A percentile compares a stretch with the other conserved stretches of the same genome.
Evolutionary conservation across 1,140 invertebrate genomes (phyloP).

Genomic region (Leptinotarsa defecta): DNA sequence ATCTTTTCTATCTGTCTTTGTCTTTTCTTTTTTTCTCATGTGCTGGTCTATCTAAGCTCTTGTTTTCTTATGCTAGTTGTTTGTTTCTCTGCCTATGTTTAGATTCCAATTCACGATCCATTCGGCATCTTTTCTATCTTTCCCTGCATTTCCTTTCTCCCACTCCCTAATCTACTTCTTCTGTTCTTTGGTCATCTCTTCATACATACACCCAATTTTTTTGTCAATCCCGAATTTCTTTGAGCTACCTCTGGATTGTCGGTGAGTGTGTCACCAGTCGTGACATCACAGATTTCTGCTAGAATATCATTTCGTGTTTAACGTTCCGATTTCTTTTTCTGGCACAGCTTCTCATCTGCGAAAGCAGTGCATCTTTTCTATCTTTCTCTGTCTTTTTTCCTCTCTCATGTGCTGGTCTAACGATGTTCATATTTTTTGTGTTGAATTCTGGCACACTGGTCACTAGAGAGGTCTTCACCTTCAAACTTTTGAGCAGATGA

Average conservation of each 20-base stretch:
- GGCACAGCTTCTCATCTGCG: conserved; percentile 66
- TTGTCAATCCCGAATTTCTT: conserved; percentile 75
- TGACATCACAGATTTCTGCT: conserved; percentile 84
- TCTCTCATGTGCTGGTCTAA: conserved; percentile 76
- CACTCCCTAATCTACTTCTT: conserved; percentile 66
- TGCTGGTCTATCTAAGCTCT: conserved; percentile 57
- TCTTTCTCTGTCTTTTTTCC: conserved; percentile 66
- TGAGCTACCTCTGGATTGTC: conserved; percentile 79
- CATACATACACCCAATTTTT: conserved; percentile 75
- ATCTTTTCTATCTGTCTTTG: conserved; percentile 64
- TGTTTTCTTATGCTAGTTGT: conserved; percentile 67
- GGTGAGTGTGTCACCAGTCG: conserved; percentile 84
- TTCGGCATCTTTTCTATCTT: conserved; percentile 66
- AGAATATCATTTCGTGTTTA: conserved; percentile 78
- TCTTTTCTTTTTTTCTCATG: too few relatives aligned
- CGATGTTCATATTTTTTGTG: conserved; percentile 76
- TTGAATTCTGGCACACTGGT: conserved; percentile 69
- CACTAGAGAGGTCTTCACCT: conserved; percentile 73
- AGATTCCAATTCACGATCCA: conserved; percentile 60
- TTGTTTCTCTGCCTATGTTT: conserved; percentile 60
- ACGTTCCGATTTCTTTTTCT: conserved; percentile 62
- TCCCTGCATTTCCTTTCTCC: conserved; percentile 37
- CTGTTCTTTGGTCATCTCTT: conserved; percentile 81
- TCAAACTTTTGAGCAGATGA: conserved; percentile 80
- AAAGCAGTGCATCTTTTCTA: conserved; percentile 64